These are phyloP conservation scores for Chlamydotis undulata DNA, from an alignment of 2,113 vertebrate species.

Conservation along the genomic window DNA sequence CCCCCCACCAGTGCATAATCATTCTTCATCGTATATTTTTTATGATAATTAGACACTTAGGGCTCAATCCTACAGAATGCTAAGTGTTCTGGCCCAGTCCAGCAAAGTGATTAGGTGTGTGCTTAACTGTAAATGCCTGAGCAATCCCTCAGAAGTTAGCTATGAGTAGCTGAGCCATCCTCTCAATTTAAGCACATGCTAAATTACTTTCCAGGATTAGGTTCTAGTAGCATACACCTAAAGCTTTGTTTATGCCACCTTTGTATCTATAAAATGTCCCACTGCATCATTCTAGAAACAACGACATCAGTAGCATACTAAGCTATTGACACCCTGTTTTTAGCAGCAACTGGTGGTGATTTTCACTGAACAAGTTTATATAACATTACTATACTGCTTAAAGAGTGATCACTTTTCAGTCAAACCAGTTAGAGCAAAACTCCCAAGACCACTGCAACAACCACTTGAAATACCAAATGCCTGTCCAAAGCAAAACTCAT, in stretches of 20 bases:
- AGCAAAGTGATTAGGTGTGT: not conserved
- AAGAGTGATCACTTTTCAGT: not conserved
- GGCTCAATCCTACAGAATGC: slow-evolving; percentile 45
- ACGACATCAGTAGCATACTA: not conserved
- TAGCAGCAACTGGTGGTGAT: not conserved
- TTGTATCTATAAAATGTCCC: not conserved
- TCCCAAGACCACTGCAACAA: not conserved
- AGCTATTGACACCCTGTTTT: not conserved
- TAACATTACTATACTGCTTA: not conserved
- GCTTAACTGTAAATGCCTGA: not conserved
- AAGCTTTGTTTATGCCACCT: not conserved
- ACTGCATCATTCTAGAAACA: not conserved
- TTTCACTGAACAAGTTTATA: not conserved
- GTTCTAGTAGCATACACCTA: not conserved
- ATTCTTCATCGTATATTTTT: slow-evolving; percentile 60
- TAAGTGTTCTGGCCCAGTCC: slow-evolving; percentile 47
- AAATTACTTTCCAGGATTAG: not conserved
- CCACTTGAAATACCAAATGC: not conserved
- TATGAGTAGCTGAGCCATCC: not conserved
- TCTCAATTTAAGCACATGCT: not conserved
- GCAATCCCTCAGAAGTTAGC: slow-evolving; percentile 30
- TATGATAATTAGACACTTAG: slow-evolving; percentile 61
- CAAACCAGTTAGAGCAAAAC: not conserved
- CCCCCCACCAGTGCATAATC: slow-evolving; percentile 51
- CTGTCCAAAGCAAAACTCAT: not conserved